Percentiles rank a stretch among this genome's conserved stretches.
phyloP scores from a whole-genome alignment of 1,140 invertebrate genomes.

The Pectinophora gossypiella region DNA sequence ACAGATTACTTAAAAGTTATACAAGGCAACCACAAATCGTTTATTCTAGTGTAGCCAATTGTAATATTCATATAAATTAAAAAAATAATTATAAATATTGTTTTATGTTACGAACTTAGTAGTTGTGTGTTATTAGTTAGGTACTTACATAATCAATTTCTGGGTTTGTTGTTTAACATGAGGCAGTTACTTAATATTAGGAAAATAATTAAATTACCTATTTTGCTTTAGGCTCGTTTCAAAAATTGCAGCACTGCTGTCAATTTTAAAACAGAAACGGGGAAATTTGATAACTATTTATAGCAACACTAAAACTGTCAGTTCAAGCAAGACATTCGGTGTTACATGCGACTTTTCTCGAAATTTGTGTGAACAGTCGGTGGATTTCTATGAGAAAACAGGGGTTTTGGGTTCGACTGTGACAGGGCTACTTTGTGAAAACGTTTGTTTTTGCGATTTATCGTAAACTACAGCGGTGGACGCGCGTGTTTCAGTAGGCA shows the following conservation, averaged over 20 bases:
- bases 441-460: background rate
- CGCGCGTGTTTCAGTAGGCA: background rate
- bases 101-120: background rate
- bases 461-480: background rate
- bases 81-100: background rate
- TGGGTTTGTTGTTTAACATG: background rate
- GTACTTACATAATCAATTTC: background rate
- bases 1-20: background rate
- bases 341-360: slow-evolving; percentile 45
- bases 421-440: background rate
- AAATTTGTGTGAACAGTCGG: slow-evolving; percentile 22
- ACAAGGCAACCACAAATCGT: background rate
- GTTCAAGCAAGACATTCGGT: slow-evolving; percentile 9
- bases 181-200: background rate
- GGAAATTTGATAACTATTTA: background rate
- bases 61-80: background rate
- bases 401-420: background rate
- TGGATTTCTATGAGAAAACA: background rate
- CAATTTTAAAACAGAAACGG: background rate
- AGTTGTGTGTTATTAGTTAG: background rate
- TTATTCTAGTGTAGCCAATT: background rate
- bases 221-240: background rate
- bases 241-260: background rate
- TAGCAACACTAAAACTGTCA: slow-evolving; percentile 20
- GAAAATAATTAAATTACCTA: background rate